Base-by-base conservation (phyloP, 2,797 vertebrate species). In the Epinephelus awoara region DNA sequence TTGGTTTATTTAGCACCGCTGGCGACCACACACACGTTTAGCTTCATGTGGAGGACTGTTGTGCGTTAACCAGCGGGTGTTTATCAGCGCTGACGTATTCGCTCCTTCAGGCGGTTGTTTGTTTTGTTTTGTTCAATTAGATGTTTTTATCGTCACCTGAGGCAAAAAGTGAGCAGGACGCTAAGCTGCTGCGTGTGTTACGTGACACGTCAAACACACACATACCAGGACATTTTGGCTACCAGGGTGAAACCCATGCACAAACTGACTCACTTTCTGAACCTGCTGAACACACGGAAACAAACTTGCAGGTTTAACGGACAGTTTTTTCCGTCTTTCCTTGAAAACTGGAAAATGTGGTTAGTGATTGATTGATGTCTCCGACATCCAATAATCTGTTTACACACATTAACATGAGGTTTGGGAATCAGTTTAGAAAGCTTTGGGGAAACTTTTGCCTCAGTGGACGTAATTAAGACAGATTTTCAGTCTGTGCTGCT, bases 1-100 rank as follows among this genome's bases (percentile, higher is more conserved):
- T 72, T 58, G 40, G 18, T 67, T 59, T 8, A 46, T 83, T 87
- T 73, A 15, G 74, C 59, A 18, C 77, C 42, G 38, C 83, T 62
- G 77, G 34, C 27, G 25, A 17, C 27, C 0, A 9, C 23, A 66
- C 34, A 84, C 58, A 38, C 74, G 72, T 64, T 44, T 69, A 70
- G 49, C 19, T 55, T 61, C 10, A 12, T 14, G 19, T 34, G 8
- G 19, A 59, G 21, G n/a, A 64, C 17, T 27, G 13, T 11, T 50
- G 12, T 2, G 4, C 49, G 46, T 40, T n/a, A 18, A 42, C n/a
- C 17, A 8, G 6, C 3, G 0, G 17, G 40, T 23, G 51, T 71
- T 34, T 19, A 7, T 57, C 42, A 21, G 21, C 50, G 56, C 27
- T 61, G 38, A 72, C 40, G 63, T 47, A n/a, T 69, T 78, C 6